Evolutionary conservation across 2,113 vertebrate species (phyloP).

Genomic region (Acanthisitta chloris): DNA sequence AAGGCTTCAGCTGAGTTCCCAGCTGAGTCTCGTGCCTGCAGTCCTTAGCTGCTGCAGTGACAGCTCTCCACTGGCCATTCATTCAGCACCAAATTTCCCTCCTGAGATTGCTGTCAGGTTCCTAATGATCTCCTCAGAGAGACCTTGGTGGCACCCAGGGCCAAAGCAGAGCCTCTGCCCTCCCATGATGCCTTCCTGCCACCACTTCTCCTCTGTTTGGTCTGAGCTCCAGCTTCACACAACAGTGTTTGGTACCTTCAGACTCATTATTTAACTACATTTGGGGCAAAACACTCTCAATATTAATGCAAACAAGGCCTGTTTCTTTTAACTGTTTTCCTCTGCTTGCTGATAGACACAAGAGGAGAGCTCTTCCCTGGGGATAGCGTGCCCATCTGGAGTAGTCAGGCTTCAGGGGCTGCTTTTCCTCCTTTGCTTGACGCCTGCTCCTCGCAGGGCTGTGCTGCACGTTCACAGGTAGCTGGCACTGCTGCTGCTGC

Average conservation of each 20-base stretch:
- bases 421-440: conserved; percentile 33
- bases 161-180: neutral
- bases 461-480: conserved; percentile 28
- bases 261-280: conserved; percentile 43
- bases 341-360: conserved; percentile 56
- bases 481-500: neutral
- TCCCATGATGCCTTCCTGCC: neutral
- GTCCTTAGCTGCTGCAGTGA: neutral
- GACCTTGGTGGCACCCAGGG: neutral
- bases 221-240: conserved; percentile 27
- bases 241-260: conserved; percentile 53
- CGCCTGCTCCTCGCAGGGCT: neutral
- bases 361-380: conserved; percentile 35
- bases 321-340: conserved; percentile 59
- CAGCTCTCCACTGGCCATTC: neutral
- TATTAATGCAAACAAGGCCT: conserved; percentile 64
- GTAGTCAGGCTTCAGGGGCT: neutral
- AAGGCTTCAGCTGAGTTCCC: too few species aligned
- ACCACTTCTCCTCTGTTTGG: neutral
- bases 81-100: neutral
- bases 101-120: neutral
- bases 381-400: conserved; percentile 55
- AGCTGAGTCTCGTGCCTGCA: too few species aligned
- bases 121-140: neutral
- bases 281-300: conserved; percentile 56